A percentile compares a stretch with the other conserved stretches of the same genome.
Evolutionary conservation across 2,888 invertebrate species (phyloP).

Genomic region (Diarsia rubi): DNA sequence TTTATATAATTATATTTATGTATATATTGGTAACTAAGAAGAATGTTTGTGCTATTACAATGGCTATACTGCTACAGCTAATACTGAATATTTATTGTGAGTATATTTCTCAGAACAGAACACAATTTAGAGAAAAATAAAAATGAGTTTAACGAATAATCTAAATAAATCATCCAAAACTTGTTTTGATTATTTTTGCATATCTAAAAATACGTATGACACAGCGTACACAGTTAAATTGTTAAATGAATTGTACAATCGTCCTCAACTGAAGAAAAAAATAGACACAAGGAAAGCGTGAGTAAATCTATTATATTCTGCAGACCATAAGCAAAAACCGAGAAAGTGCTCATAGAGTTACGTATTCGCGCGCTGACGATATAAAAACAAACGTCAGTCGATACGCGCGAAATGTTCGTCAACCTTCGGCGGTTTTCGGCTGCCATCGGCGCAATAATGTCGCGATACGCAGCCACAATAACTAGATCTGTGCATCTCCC

Average conservation of each 20-base stretch:
- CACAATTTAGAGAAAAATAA: conserved; percentile 16
- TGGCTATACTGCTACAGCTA: not conserved
- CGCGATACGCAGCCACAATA: conserved; percentile 65
- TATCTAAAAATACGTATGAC: conserved; percentile 49
- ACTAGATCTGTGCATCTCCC: conserved; percentile 70
- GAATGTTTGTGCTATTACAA: not conserved
- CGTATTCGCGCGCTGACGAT: conserved; percentile 43
- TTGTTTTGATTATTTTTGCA: conserved; percentile 45
- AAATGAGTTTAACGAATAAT: conserved; percentile 19
- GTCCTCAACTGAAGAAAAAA: not conserved
- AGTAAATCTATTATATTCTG: conserved; percentile 30
- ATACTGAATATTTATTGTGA: not conserved
- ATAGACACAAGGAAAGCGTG: conserved; percentile 12
- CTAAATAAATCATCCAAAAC: conserved; percentile 44
- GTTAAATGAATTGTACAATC: not conserved
- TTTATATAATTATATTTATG: not conserved
- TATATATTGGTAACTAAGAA: not conserved
- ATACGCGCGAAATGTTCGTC: conserved; percentile 67
- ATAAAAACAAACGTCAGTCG: conserved; percentile 66
- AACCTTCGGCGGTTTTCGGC: conserved; percentile 79
- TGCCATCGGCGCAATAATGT: conserved; percentile 71
- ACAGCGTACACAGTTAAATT: not conserved
- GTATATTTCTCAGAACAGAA: conserved; percentile 18
- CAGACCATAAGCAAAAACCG: conserved; percentile 31
- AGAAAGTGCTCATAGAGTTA: conserved; percentile 58